A percentile compares a stretch with the other conserved stretches of the same genome.
Conservation (phyloP, 2,888 invertebrate species). For the Catocala nupta region DNA sequence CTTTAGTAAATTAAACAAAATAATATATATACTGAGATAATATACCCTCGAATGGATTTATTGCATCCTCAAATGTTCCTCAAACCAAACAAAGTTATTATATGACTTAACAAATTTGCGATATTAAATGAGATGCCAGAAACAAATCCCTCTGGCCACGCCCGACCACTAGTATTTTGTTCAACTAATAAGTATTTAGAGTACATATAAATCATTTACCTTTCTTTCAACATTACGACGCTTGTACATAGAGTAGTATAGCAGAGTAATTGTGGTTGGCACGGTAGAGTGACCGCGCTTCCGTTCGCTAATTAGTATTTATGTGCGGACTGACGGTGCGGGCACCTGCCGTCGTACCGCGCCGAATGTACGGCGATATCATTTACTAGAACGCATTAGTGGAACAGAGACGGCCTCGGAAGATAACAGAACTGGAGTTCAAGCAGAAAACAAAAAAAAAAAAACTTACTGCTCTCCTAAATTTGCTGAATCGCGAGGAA, state of each 20-base stretch:
- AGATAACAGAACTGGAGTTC: background rate
- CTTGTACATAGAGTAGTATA: conserved; percentile 13
- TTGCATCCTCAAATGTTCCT: no score
- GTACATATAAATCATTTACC: conserved; percentile 27
- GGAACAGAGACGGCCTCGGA: conserved; percentile 18
- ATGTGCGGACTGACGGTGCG: conserved; percentile 47
- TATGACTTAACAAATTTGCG: no score
- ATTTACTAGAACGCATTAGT: conserved; percentile 51
- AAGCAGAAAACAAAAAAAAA: no score
- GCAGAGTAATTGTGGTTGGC: conserved; percentile 67
- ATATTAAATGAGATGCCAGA: no score
- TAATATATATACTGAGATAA: no score
- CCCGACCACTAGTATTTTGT: conserved; percentile 7
- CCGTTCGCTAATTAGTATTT: conserved; percentile 65
- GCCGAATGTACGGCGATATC: conserved; percentile 35
- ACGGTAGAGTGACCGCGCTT: conserved; percentile 51
- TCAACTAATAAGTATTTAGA: conserved; percentile 17
- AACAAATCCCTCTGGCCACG: background rate
- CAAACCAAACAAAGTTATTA: no score
- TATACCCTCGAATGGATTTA: no score
- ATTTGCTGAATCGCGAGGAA: no score
- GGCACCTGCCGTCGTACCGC: conserved; percentile 56
- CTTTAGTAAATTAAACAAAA: no score
- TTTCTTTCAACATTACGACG: background rate
- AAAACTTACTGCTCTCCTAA: no score